These are phyloP conservation scores for Peromyscus melanophrys DNA, from an alignment of 2,797 vertebrate genomes.

Conservation along the genomic window DNA sequence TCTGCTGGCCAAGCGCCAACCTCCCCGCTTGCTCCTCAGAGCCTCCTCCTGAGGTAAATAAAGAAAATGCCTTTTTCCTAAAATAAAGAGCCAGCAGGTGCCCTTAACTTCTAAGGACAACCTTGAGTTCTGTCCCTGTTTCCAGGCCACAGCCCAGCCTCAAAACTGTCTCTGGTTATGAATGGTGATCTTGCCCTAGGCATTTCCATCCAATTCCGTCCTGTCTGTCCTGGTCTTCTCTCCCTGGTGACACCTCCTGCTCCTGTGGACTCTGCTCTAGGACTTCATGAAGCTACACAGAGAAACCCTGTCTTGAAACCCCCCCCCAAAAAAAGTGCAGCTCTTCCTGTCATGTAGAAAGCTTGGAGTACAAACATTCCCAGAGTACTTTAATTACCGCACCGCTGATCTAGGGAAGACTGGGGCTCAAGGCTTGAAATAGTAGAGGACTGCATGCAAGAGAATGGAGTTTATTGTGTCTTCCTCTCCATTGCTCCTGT, in stretches of 20 bases:
- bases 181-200: neutral
- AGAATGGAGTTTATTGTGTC: neutral
- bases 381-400: neutral
- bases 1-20: neutral
- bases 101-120: constrained; percentile 30
- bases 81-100: constrained; percentile 57
- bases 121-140: neutral
- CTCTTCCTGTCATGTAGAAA: neutral
- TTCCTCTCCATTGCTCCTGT: neutral
- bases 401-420: neutral
- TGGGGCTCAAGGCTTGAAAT: neutral
- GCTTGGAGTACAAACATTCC: neutral
- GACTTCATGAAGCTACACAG: neutral
- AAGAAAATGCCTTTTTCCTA: constrained; percentile 46
- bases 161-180: constrained; percentile 48
- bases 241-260: neutral
- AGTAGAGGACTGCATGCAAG: neutral
- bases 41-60: constrained; percentile 31
- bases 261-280: neutral
- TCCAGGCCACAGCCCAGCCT: constrained; percentile 2
- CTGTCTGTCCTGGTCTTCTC: neutral
- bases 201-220: neutral
- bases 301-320: no score
- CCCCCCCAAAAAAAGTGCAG: no score
- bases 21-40: neutral